A percentile compares a stretch with the other conserved stretches of the same genome.
phyloP scores from a whole-genome alignment of 2,888 invertebrate species.

The Junonia oenone region DNA sequence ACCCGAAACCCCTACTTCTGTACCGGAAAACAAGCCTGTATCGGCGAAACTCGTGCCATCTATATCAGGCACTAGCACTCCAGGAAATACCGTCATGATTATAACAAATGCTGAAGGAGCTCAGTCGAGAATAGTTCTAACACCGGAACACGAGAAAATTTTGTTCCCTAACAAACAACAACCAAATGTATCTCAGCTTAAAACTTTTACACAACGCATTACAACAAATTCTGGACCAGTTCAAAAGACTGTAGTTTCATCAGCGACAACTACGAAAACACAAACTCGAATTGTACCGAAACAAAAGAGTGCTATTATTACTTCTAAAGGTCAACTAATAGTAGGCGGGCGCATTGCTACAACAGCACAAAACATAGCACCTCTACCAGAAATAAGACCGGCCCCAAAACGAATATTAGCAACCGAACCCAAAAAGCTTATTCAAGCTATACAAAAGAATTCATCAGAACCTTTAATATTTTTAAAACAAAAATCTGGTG shows the following conservation, averaged over 20 bases:
- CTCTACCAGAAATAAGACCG: conserved; percentile 64
- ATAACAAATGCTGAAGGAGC: conserved; percentile 82
- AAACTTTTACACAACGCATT: conserved; percentile 59
- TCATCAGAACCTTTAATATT: conserved; percentile 64
- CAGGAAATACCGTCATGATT: conserved; percentile 81
- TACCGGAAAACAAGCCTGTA: conserved; percentile 55
- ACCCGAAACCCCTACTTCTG: conserved; percentile 40
- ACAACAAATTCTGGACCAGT: conserved; percentile 41
- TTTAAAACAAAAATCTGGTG: conserved; percentile 69
- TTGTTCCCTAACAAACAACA: conserved; percentile 76
- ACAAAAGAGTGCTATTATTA: conserved; percentile 75
- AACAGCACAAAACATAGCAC: conserved; percentile 67
- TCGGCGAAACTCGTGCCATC: conserved; percentile 62
- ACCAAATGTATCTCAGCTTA: conserved; percentile 56
- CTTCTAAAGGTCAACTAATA: conserved; percentile 78
- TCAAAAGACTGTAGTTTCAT: conserved; percentile 46
- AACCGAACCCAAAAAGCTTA: conserved; percentile 57
- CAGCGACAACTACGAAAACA: conserved; percentile 42
- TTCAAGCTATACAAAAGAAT: conserved; percentile 57
- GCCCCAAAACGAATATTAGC: conserved; percentile 55
- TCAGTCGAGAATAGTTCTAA: conserved; percentile 79
- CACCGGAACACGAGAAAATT: conserved; percentile 81
- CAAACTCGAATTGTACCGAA: conserved; percentile 61
- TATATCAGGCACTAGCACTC: conserved; percentile 48
- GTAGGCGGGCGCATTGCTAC: conserved; percentile 67